phyloP scores from a whole-genome alignment of 2,797 vertebrate genomes.

The Argya squamiceps region DNA sequence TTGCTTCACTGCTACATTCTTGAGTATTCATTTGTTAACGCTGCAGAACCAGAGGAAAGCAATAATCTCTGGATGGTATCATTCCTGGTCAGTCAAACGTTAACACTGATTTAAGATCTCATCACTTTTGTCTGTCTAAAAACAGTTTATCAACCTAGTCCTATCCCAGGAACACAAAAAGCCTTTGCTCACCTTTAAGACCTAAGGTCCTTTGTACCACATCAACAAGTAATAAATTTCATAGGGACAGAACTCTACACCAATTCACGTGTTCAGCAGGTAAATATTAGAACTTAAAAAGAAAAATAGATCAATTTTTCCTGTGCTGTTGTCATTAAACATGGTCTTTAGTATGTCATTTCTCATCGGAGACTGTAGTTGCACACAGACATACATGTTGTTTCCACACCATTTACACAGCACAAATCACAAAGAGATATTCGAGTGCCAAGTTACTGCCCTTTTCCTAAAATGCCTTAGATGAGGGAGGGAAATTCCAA shows the following conservation, averaged over 20 bases:
- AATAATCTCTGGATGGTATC: constrained; percentile 58
- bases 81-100: constrained; percentile 40
- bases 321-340: neutral
- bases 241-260: neutral
- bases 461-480: neutral
- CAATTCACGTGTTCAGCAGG: neutral
- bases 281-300: neutral
- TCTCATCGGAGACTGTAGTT: neutral
- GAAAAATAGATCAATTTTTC: neutral
- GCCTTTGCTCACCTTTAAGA: constrained; percentile 8
- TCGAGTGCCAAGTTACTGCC: neutral
- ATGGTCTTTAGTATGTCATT: neutral
- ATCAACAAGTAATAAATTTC: neutral
- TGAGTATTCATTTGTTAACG: constrained; percentile 37
- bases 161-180: neutral
- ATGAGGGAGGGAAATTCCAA: neutral
- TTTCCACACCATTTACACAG: neutral
- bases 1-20: constrained; percentile 51
- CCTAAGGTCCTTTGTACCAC: neutral
- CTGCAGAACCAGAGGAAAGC: constrained; percentile 47
- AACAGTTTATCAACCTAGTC: constrained; percentile 20
- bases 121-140: constrained; percentile 34
- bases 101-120: constrained; percentile 18
- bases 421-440: neutral
- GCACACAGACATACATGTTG: neutral